A percentile compares a stretch with the other conserved stretches of the same genome.
These are phyloP conservation scores for Drosophila ogumai DNA, from an alignment of 1,140 invertebrate genomes.

Conservation along the genomic window DNA sequence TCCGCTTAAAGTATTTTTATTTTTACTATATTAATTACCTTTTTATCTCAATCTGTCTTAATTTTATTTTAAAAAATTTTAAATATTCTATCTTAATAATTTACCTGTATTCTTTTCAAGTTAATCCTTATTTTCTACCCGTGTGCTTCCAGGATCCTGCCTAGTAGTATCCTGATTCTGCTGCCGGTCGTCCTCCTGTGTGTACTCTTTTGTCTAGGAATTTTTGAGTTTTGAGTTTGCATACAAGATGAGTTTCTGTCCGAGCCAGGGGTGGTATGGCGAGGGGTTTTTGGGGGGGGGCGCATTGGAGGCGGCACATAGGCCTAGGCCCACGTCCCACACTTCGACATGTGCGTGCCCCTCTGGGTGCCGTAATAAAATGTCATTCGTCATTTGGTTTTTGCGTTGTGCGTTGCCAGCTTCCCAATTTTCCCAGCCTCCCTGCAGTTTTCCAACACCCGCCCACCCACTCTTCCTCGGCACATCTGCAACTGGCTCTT, in stretches of 20 bases:
- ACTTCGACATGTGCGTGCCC: slow-evolving; percentile 60
- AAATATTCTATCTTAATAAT: background rate
- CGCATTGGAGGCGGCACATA: slow-evolving; percentile 6
- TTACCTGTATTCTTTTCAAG: background rate
- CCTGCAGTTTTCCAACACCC: slow-evolving; percentile 6
- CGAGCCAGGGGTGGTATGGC: slow-evolving; percentile 11
- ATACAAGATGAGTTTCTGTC: slow-evolving; percentile 80
- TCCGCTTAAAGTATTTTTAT: no score
- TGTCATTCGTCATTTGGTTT: slow-evolving; percentile 84
- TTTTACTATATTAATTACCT: background rate
- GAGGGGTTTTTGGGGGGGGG: background rate
- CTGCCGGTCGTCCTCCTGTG: slow-evolving; percentile 51
- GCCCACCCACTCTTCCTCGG: background rate
- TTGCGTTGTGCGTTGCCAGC: slow-evolving; percentile 74
- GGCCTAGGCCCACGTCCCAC: slow-evolving; percentile 22
- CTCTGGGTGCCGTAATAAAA: slow-evolving; percentile 81
- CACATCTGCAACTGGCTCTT: slow-evolving; percentile 25
- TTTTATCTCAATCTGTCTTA: no score
- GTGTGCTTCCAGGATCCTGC: slow-evolving; percentile 40
- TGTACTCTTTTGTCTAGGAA: slow-evolving; percentile 81
- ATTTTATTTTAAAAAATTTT: background rate
- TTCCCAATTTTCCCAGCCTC: slow-evolving; percentile 46
- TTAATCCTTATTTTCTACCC: background rate
- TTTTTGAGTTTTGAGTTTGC: slow-evolving; percentile 84
- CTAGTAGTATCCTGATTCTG: slow-evolving; percentile 43